Base-by-base conservation (phyloP, 1,140 invertebrate genomes). In the Callitettix versicolor region DNA sequence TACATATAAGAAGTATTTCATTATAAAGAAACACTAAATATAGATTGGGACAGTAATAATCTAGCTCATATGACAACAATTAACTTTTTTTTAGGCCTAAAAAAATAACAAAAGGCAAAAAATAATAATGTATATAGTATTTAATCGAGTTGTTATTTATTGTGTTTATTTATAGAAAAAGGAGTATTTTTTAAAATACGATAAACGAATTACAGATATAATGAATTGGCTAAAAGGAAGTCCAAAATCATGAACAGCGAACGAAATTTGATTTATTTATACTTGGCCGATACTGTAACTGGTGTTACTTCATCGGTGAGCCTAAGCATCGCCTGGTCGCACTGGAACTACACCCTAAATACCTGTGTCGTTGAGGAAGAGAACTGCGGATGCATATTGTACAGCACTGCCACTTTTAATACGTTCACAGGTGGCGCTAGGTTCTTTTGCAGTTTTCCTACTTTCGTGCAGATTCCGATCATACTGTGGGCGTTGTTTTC, bases 371-470 rank as follows among this genome's bases (percentile, higher is more conserved):
- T 75, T 81, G 53, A 70, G 67, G 26, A 30, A 3, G 20, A 20
- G 1, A 75, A 77, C 55, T 85, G 82, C 65, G 80, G 81, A 6
- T 85, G 82, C 58, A 78, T 84, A 60, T 69, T 86, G 0, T 80
- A 79, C 60, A 75, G 77, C n/a, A 67, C 72, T 1, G 76, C 72
- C 44, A 77, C 78, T 3, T 77, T 71, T 55, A 73, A 67, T 33
- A 76, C 73, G 30, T 82, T 84, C 54, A 76, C 76, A 61, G 83
- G 83, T n/a, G 81, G 82, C 0, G 74, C 78, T 34, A 76, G 76
- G 7, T 74, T 74, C 4, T 71, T 78, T 18, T 85, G 83, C 57
- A 66, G 79, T 15, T 86, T 77, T 62, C 74, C 72, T 6, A 72
- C 75, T 14, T 83, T 77, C 59, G 76, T 77, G 1, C 69, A 78